Percentiles rank a stretch among this genome's conserved stretches.
Conservation (phyloP, 53 echinoderm and acorn worm species). For the Temnopleurus reevesii region DNA sequence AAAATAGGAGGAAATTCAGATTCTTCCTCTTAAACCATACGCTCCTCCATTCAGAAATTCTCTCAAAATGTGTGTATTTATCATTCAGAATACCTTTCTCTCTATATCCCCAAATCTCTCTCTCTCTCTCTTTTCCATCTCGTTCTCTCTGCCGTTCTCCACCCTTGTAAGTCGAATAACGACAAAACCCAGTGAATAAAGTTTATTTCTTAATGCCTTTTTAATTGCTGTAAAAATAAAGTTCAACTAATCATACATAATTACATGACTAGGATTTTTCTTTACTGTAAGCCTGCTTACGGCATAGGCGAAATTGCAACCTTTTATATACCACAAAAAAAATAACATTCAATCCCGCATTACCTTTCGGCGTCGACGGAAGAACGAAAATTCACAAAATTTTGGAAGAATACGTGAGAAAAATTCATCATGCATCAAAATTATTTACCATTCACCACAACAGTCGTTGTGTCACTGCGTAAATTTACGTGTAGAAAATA, state of each 20-base stretch:
- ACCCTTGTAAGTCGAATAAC: neutral
- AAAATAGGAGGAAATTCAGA: no score
- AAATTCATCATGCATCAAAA: conserved; percentile 25
- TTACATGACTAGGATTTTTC: neutral
- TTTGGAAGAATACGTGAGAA: neutral
- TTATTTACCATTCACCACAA: neutral
- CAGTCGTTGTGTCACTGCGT: neutral
- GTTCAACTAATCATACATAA: neutral
- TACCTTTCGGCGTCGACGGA: neutral
- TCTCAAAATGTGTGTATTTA: no score
- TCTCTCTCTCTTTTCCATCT: no score
- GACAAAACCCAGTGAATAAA: neutral
- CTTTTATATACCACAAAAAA: neutral
- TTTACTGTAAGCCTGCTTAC: conserved; percentile 35
- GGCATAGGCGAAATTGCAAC: neutral
- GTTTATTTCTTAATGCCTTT: neutral
- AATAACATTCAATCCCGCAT: neutral
- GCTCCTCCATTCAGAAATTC: no score
- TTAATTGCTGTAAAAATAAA: conserved; percentile 28
- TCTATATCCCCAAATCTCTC: no score
- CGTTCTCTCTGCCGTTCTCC: neutral
- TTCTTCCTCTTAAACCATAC: no score
- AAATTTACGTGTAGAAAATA: neutral
- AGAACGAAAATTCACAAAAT: neutral
- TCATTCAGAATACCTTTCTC: no score